phyloP scores from a whole-genome alignment of 1,140 invertebrate genomes.

The Orchestia grillus region DNA sequence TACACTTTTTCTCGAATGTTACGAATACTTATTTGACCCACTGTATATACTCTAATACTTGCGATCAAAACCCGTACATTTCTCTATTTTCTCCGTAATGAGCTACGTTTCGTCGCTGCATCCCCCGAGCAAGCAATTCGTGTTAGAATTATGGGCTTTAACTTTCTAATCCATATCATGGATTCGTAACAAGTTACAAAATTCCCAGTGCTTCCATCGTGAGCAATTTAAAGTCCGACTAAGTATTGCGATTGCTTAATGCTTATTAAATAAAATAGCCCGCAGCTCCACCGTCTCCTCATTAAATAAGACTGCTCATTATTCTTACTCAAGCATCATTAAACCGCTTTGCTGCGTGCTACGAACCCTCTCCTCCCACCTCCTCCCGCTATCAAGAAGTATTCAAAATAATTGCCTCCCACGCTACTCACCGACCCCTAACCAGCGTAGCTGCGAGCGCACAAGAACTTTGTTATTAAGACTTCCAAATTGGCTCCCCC shows the following conservation, averaged over 20 bases:
- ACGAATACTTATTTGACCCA: too few species aligned
- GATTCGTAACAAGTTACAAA: neutral
- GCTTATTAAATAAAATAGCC: neutral
- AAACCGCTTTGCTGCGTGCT: neutral
- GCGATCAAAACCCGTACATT: neutral
- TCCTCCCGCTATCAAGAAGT: neutral
- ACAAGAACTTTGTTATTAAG: neutral
- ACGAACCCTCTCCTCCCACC: neutral
- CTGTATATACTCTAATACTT: neutral
- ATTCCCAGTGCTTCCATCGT: neutral
- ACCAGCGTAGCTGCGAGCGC: neutral
- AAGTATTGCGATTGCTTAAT: neutral
- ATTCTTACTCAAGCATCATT: neutral
- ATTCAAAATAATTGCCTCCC: neutral
- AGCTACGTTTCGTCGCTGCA: neutral
- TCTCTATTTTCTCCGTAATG: too few species aligned
- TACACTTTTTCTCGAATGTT: too few species aligned
- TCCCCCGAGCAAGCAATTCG: neutral
- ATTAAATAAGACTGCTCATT: neutral
- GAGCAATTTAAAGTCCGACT: neutral
- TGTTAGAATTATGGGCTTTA: too few species aligned
- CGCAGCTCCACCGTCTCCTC: neutral
- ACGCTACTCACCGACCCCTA: neutral
- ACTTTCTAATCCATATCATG: too few species aligned
- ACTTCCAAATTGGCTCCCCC: neutral